phyloP scores from a whole-genome alignment of 2,113 vertebrate genomes.

The Brachionichthys hirsutus region DNA sequence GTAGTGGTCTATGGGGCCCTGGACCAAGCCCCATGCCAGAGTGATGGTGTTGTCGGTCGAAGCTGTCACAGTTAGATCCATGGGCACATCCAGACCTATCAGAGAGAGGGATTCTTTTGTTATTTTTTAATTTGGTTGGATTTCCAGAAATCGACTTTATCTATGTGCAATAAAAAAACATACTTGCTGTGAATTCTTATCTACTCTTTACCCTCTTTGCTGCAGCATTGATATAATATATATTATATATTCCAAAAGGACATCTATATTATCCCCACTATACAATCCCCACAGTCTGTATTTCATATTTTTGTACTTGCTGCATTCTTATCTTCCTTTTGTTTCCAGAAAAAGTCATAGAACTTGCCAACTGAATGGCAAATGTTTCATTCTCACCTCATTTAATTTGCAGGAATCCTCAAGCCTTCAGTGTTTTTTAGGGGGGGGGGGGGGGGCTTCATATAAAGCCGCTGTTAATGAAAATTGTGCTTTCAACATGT shows the following conservation, averaged over 20 bases:
- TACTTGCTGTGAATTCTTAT: too few relatives aligned
- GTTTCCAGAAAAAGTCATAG: neutral
- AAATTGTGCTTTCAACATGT: constrained; percentile 16
- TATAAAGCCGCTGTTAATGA: neutral
- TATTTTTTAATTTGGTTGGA: too few relatives aligned
- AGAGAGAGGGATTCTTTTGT: neutral
- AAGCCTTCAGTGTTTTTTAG: too few relatives aligned
- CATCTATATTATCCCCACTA: too few relatives aligned
- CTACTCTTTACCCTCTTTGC: too few relatives aligned
- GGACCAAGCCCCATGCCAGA: constrained; percentile 87
- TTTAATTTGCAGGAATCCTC: too few relatives aligned
- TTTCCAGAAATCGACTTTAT: too few relatives aligned
- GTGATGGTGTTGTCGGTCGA: constrained; percentile 94
- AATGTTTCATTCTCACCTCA: too few relatives aligned
- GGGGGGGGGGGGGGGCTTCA: neutral
- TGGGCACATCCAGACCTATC: constrained; percentile 88
- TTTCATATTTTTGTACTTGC: neutral
- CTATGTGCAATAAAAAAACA: too few relatives aligned
- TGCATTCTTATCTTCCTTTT: constrained; percentile 4
- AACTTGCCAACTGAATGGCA: constrained; percentile 2
- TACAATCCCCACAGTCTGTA: too few relatives aligned
- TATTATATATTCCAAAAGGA: too few relatives aligned
- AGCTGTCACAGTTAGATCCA: constrained; percentile 87
- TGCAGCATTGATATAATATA: too few relatives aligned
- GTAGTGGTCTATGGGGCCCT: constrained; percentile 94